A percentile compares a stretch with the other conserved stretches of the same genome.
phyloP scores from a whole-genome alignment of 2,797 vertebrate species.

The Molothrus aeneus region DNA sequence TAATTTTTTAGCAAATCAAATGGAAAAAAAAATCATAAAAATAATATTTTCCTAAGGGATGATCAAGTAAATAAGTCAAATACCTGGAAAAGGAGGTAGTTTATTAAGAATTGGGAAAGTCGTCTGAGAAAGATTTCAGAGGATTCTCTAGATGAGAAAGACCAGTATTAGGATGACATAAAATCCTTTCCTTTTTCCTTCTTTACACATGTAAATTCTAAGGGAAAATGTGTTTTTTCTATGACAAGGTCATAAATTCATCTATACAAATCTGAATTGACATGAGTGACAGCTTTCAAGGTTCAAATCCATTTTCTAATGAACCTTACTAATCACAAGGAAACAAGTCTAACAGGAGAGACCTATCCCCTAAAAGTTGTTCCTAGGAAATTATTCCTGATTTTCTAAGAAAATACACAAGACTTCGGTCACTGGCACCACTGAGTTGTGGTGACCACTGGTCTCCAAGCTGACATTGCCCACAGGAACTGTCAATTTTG shows the following conservation, averaged over 20 bases:
- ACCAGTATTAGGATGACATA: neutral
- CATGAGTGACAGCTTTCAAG: neutral
- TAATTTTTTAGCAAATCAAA: neutral
- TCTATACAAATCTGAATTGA: neutral
- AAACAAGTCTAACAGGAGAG: neutral
- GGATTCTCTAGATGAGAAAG: neutral
- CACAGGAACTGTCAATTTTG: neutral
- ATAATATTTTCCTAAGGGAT: neutral
- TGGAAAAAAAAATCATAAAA: neutral
- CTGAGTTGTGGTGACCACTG: neutral
- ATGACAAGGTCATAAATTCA: neutral
- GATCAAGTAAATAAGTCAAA: neutral
- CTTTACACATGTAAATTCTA: neutral
- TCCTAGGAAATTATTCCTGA: neutral
- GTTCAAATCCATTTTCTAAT: neutral
- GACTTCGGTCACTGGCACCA: neutral
- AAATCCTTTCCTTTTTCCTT: neutral
- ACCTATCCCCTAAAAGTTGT: neutral
- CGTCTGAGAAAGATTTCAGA: neutral
- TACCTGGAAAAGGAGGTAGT: neutral
- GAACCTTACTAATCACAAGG: neutral
- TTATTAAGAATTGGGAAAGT: neutral
- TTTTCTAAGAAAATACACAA: conserved; percentile 38
- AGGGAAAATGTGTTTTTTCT: neutral
- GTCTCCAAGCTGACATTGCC: neutral